These are phyloP conservation scores for Drosophila nannoptera DNA, from an alignment of 1,140 invertebrate genomes.

Conservation along the genomic window DNA sequence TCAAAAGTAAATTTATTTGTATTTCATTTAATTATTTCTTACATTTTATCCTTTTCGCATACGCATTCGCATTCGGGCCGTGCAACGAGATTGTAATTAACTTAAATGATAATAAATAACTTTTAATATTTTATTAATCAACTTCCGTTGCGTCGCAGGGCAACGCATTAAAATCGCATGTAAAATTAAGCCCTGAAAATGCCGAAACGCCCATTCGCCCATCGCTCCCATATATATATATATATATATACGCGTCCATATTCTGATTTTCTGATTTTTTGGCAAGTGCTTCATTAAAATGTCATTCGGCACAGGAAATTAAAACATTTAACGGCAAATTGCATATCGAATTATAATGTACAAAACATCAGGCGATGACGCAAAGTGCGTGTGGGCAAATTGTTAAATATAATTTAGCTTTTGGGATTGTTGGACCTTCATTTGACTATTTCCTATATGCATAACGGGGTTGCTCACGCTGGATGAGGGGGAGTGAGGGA, in stretches of 20 bases:
- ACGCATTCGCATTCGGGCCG: neutral
- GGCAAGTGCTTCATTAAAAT: conserved; percentile 76
- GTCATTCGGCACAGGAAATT: conserved; percentile 76
- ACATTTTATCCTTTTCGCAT: neutral
- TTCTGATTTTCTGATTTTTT: conserved; percentile 37
- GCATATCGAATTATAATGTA: conserved; percentile 41
- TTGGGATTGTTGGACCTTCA: conserved; percentile 3
- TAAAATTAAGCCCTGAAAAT: conserved; percentile 64
- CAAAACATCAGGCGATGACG: conserved; percentile 39
- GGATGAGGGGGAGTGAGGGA: neutral
- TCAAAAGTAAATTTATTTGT: neutral
- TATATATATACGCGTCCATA: too few species aligned
- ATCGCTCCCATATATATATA: conserved; percentile 26
- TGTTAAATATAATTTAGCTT: conserved; percentile 28
- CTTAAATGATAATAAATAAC: conserved; percentile 77
- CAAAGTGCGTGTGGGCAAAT: conserved; percentile 53
- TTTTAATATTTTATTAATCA: conserved; percentile 78
- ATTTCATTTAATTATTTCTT: neutral
- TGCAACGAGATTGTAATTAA: conserved; percentile 56
- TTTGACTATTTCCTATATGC: neutral
- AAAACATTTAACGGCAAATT: conserved; percentile 69
- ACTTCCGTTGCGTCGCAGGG: conserved; percentile 60
- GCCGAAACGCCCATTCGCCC: conserved; percentile 34
- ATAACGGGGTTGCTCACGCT: neutral
- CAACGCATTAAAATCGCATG: conserved; percentile 72